Evolutionary conservation across 2,888 invertebrate species (phyloP).

Genomic region (Eumerus sabulonum): DNA sequence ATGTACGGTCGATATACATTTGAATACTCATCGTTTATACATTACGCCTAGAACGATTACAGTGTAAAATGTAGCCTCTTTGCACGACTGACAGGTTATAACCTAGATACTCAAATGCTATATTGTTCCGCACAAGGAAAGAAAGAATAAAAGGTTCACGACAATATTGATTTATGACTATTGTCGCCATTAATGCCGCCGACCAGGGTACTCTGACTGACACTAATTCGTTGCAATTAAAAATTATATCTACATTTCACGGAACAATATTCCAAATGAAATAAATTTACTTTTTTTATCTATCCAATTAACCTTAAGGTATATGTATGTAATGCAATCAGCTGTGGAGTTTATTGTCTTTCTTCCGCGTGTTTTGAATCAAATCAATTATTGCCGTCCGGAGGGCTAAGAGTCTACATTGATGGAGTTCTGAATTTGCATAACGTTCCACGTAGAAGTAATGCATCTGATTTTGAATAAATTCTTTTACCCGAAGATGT

Average conservation of each 20-base stretch:
- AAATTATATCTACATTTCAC: slow-evolving; percentile 49
- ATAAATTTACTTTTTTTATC: slow-evolving; percentile 64
- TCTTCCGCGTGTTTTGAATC: slow-evolving; percentile 2
- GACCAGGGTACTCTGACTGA: slow-evolving; percentile 46
- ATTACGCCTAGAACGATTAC: background rate
- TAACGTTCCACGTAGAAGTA: no score
- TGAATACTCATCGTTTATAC: no score
- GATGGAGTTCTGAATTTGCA: no score
- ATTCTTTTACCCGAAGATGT: no score
- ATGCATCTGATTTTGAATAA: no score
- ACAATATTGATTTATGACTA: slow-evolving; percentile 58
- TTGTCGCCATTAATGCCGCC: slow-evolving; percentile 52
- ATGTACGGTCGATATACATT: no score
- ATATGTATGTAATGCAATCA: background rate
- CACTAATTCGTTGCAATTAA: slow-evolving; percentile 58
- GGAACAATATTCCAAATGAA: slow-evolving; percentile 59
- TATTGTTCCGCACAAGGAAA: slow-evolving; percentile 19
- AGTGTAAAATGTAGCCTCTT: background rate
- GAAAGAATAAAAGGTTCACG: slow-evolving; percentile 42
- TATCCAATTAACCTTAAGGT: slow-evolving; percentile 57
- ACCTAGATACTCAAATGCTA: slow-evolving; percentile 28
- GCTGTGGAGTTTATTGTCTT: slow-evolving; percentile 2
- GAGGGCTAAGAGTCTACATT: no score
- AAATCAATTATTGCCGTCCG: background rate
- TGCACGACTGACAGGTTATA: slow-evolving; percentile 10